Percentiles rank a stretch among this genome's conserved stretches.
These are phyloP conservation scores for Anoura caudifer DNA, from an alignment of 2,113 vertebrate genomes.

Conservation along the genomic window DNA sequence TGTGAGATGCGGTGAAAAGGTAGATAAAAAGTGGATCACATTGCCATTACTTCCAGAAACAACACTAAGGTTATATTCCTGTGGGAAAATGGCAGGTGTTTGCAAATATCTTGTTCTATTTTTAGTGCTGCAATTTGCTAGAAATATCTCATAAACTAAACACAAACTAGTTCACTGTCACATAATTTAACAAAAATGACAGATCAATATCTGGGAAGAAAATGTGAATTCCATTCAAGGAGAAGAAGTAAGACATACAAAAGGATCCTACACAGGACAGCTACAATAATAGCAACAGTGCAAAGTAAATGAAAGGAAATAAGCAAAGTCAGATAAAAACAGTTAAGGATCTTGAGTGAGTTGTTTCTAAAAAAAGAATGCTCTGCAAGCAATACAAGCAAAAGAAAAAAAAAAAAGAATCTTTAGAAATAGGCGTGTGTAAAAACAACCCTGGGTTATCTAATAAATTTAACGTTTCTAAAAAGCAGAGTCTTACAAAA, in stretches of 20 bases:
- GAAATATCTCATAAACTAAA: conserved; percentile 41
- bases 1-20: not conserved
- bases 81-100: conserved; percentile 54
- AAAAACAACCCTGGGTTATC: conserved; percentile 41
- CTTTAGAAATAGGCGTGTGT: conserved; percentile 25
- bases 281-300: not conserved
- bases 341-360: not conserved
- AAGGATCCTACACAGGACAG: conserved; percentile 38
- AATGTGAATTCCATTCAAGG: conserved; percentile 51
- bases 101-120: conserved; percentile 44
- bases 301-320: not conserved
- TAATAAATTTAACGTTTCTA: not conserved
- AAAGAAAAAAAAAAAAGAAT: not conserved
- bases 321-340: conserved; percentile 15
- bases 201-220: conserved; percentile 65
- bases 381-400: not conserved
- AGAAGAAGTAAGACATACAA: conserved; percentile 59
- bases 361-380: conserved; percentile 49
- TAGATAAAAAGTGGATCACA: not conserved
- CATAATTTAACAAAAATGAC: conserved; percentile 20
- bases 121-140: conserved; percentile 47
- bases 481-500: not conserved
- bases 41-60: not conserved
- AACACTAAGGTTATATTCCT: conserved; percentile 42
- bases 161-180: not conserved